Conservation (phyloP, 2,797 vertebrate species). For the Mallotus villosus region DNA sequence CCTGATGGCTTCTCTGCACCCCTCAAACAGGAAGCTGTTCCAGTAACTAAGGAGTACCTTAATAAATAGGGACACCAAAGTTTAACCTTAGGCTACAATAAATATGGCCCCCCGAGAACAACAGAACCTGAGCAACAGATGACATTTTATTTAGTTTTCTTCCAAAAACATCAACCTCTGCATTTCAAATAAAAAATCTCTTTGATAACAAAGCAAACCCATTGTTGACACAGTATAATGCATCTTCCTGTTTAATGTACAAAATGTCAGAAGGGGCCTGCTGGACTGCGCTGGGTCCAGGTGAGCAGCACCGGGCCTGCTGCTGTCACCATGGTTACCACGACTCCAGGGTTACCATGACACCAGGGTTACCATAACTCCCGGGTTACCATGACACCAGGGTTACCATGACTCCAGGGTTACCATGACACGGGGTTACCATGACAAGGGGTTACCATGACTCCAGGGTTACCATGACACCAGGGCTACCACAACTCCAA, state of each 20-base stretch:
- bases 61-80: not conserved
- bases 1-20: not conserved
- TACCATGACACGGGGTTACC: constrained; percentile 7
- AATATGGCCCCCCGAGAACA: constrained; percentile 28
- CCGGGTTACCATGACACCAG: constrained; percentile 28
- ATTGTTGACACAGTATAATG: constrained; percentile 48
- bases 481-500: not conserved
- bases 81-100: not conserved
- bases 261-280: constrained; percentile 47
- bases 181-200: constrained; percentile 64
- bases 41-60: too few relatives aligned
- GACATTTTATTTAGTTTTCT: constrained; percentile 71
- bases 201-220: constrained; percentile 68
- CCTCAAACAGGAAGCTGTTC: not conserved
- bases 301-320: constrained; percentile 1
- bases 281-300: constrained; percentile 20
- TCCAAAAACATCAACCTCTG: constrained; percentile 69
- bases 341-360: constrained; percentile 9
- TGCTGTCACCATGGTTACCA: not conserved
- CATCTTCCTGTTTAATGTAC: constrained; percentile 60
- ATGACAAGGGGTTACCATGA: not conserved
- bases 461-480: constrained; percentile 13
- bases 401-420: constrained; percentile 17
- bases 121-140: constrained; percentile 54
- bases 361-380: not conserved